Conservation (phyloP, 1,140 invertebrate species). For the Streblospio benedicti region DNA sequence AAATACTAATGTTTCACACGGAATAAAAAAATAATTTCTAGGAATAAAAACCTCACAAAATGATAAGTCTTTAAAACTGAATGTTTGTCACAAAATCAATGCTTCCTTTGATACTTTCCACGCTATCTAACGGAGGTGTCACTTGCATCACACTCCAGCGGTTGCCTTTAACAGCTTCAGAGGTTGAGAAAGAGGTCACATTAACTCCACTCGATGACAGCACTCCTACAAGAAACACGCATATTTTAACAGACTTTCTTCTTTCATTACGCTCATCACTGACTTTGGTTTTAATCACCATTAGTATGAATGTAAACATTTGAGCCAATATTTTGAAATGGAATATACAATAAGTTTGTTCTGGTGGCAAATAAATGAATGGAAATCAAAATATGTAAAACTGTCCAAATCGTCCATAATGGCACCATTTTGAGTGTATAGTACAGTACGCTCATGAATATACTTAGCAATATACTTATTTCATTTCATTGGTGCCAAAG, state of each 20-base stretch:
- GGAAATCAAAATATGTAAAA: background rate
- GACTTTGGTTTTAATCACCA: too few species aligned
- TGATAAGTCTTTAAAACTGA: too few species aligned
- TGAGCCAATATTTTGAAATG: too few species aligned
- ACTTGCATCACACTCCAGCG: constrained; percentile 13
- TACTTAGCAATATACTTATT: constrained; percentile 9
- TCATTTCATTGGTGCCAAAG: too few species aligned
- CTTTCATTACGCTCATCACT: too few species aligned
- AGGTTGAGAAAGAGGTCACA: constrained; percentile 7
- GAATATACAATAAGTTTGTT: too few species aligned
- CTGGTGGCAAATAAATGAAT: too few species aligned
- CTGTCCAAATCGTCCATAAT: background rate
- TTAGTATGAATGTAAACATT: too few species aligned
- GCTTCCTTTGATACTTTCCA: constrained; percentile 10
- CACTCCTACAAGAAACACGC: constrained; percentile 6
- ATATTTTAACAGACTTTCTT: background rate
- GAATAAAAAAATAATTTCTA: too few species aligned
- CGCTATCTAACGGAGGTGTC: background rate
- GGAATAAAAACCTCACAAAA: too few species aligned
- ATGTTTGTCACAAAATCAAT: constrained; percentile 10
- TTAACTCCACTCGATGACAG: background rate
- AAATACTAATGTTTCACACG: too few species aligned
- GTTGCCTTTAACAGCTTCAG: background rate
- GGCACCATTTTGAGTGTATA: background rate
- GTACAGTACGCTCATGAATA: background rate